These are phyloP conservation scores for Erythrolamprus reginae DNA, from an alignment of 2,113 vertebrate genomes.

Conservation along the genomic window DNA sequence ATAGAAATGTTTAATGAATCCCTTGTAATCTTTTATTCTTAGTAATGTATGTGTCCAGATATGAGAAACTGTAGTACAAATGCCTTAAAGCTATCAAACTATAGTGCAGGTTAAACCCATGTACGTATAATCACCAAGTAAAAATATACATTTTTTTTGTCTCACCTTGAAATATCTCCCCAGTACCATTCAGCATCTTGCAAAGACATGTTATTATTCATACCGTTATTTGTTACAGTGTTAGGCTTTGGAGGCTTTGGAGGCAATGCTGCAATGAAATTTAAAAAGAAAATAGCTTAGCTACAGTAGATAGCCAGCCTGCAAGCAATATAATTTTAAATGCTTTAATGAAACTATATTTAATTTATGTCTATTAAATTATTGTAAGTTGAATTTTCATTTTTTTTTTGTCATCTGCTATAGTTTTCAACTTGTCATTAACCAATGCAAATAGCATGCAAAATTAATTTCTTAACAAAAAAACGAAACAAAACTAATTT, in stretches of 20 bases:
- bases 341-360: slow-evolving; percentile 3
- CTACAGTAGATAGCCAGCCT: slow-evolving; percentile 28
- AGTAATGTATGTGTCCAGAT: slow-evolving; percentile 16
- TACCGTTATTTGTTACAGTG: slow-evolving; percentile 89
- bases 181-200: slow-evolving; percentile 99
- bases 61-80: slow-evolving; percentile 42
- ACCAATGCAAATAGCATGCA: slow-evolving; percentile 10
- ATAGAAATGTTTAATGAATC: slow-evolving; percentile 34
- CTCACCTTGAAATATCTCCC: slow-evolving; percentile 97
- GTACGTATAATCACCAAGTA: slow-evolving; percentile 21
- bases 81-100: slow-evolving; percentile 42
- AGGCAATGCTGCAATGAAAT: slow-evolving; percentile 83
- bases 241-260: slow-evolving; percentile 92
- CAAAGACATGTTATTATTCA: slow-evolving; percentile 97
- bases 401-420: background rate
- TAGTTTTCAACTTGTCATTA: background rate
- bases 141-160: background rate
- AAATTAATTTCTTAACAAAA: slow-evolving; percentile 5
- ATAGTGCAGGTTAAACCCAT: slow-evolving; percentile 5
- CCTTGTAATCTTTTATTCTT: slow-evolving; percentile 32
- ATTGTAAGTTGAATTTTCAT: background rate
- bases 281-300: slow-evolving; percentile 23
- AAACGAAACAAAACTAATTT: background rate
- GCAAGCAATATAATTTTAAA: slow-evolving; percentile 3
- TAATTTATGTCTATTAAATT: background rate